Evolutionary conservation across 2,113 vertebrate genomes (phyloP).

Genomic region (Nansenia antarctica): DNA sequence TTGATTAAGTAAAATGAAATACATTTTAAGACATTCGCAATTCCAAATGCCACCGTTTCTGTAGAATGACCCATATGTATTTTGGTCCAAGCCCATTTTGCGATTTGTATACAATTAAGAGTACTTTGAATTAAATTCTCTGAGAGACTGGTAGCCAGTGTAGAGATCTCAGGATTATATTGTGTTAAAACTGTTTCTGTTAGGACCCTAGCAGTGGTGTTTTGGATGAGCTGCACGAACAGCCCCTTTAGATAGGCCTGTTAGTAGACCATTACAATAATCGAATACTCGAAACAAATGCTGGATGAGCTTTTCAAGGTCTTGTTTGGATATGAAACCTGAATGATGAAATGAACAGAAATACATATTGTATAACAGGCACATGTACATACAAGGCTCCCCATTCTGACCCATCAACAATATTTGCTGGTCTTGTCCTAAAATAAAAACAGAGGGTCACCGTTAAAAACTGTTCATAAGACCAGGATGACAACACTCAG

Average conservation of each 20-base stretch:
- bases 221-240: too few relatives aligned
- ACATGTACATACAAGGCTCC: constrained; percentile 46
- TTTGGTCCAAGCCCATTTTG: too few relatives aligned
- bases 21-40: too few relatives aligned
- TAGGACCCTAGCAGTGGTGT: too few relatives aligned
- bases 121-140: too few relatives aligned
- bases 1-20: too few relatives aligned
- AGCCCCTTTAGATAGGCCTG: background rate
- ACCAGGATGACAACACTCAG: background rate
- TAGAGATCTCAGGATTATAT: too few relatives aligned
- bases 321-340: background rate
- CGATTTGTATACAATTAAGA: too few relatives aligned
- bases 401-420: constrained; percentile 28
- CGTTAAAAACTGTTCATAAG: background rate
- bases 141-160: too few relatives aligned
- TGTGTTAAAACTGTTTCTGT: too few relatives aligned
- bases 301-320: background rate
- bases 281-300: background rate
- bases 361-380: background rate
- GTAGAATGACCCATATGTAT: too few relatives aligned
- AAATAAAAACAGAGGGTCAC: background rate
- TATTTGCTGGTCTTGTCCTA: constrained; percentile 17
- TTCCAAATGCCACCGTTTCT: too few relatives aligned
- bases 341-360: background rate
- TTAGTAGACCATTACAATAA: background rate